Base-by-base conservation (phyloP, 2,888 invertebrate genomes). In the Platerodrilus igneus region DNA sequence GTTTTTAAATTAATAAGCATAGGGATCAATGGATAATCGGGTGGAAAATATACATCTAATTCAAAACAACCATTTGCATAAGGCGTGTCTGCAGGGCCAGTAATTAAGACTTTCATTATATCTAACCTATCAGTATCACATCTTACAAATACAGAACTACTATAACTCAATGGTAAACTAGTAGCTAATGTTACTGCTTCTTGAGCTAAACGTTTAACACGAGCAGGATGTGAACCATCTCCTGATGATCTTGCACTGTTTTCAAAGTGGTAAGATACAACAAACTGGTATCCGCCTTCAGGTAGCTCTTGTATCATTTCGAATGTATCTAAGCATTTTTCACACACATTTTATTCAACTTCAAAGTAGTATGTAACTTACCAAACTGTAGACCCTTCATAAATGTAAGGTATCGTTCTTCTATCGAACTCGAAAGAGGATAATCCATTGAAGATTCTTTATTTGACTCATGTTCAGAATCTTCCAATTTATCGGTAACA, bases 91-190 rank as follows among this genome's bases (percentile, higher is more conserved):
- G 88, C 84, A 5, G 92, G 92, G 3, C 91, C 90, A 16, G 91
- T 92, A 65, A 94, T 93, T 50, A 94, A 72, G 41, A 93, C 88
- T 77, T 95, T 95, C 93, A 95, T 95, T 50, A 94, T 83, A 68
- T 95, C 94, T 52, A 95, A 77, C 46, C 94, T 77, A 68, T 94
- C 93, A 46, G 90, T 85, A 72, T 94, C 94, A 69, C 91, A 91
- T 53, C 95, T 79, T 49, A 95, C 93, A 76, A 95, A 95, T 47
- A 95, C 94, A 50, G 90, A 89, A 65, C 91, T 91, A 67, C 89
- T 90, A 69, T 86, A 89, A 30, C 92, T 92, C 39, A 95, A 78
- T 48, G 95, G 95, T 58, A 95, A 75, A 52, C 88, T 87, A 40
- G 91, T 92, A 50, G 91, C 90, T 33, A 95, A 76, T 17, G 94